Conservation (phyloP, 2,113 vertebrate species). For the Echinops telfairi region DNA sequence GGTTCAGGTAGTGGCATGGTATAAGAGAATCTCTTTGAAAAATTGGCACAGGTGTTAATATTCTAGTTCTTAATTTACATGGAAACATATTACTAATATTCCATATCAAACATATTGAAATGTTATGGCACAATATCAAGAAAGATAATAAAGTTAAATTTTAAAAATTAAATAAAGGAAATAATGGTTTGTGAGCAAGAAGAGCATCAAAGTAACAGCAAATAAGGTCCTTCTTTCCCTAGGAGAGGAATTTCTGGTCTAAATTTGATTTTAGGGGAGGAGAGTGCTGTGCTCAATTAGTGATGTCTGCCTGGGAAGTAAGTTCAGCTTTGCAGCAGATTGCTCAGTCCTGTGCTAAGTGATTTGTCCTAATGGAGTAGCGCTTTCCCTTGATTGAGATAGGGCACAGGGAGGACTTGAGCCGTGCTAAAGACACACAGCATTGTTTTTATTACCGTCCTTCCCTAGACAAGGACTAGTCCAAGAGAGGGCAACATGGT, state of each 20-base stretch:
- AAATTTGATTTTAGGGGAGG: not conserved
- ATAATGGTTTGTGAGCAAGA: not conserved
- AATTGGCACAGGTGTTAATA: not conserved
- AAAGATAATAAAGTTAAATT: constrained; percentile 20
- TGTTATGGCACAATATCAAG: not conserved
- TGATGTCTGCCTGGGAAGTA: not conserved
- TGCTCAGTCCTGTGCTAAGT: not conserved
- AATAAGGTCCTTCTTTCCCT: not conserved
- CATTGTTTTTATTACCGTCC: not conserved
- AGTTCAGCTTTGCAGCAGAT: not conserved
- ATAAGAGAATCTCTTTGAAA: not conserved
- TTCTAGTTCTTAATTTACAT: constrained; percentile 1
- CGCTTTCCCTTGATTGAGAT: not conserved
- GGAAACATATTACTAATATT: not conserved
- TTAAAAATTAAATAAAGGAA: not conserved
- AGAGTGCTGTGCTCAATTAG: not conserved
- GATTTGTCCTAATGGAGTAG: not conserved
- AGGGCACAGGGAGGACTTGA: not conserved
- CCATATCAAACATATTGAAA: not conserved
- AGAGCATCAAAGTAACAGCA: not conserved
- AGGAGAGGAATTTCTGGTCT: not conserved
- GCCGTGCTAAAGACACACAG: not conserved
- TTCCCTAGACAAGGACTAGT: not conserved
- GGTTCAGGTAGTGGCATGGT: not conserved
- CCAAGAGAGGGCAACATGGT: not conserved